phyloP scores from a whole-genome alignment of 2,888 invertebrate genomes.

The Papilio gigon region DNA sequence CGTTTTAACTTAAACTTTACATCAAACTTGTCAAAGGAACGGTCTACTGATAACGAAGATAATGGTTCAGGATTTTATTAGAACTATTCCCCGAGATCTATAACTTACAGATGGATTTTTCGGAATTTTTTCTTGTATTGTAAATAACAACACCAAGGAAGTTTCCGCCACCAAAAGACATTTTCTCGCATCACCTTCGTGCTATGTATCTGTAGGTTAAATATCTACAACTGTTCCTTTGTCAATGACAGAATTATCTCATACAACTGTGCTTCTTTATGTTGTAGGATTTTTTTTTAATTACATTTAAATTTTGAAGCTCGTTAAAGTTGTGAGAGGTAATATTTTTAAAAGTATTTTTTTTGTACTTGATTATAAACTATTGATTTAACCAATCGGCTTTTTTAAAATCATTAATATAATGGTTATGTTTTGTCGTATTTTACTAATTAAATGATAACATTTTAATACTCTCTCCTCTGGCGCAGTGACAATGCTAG shows the following conservation, averaged over 20 bases:
- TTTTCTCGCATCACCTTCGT: too few species aligned
- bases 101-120: too few species aligned
- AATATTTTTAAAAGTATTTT: background rate
- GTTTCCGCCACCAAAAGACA: too few species aligned
- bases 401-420: background rate
- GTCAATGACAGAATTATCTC: slow-evolving; percentile 45
- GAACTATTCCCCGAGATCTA: slow-evolving; percentile 46
- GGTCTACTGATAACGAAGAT: slow-evolving; percentile 4
- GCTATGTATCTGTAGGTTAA: too few species aligned
- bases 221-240: slow-evolving; percentile 48
- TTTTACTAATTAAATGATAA: too few species aligned
- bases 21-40: slow-evolving; percentile 62
- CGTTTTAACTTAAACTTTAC: slow-evolving; percentile 53
- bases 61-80: slow-evolving; percentile 8
- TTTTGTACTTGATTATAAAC: too few species aligned
- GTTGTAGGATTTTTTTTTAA: background rate
- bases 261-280: slow-evolving; percentile 41
- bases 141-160: too few species aligned
- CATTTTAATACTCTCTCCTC: too few species aligned
- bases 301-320: background rate
- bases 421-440: slow-evolving; percentile 3
- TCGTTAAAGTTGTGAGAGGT: slow-evolving; percentile 10
- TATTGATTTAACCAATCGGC: background rate
- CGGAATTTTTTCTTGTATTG: too few species aligned
- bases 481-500: too few species aligned